Conservation (phyloP, 2,797 vertebrate species). For the Pseudochromis fuscus region DNA sequence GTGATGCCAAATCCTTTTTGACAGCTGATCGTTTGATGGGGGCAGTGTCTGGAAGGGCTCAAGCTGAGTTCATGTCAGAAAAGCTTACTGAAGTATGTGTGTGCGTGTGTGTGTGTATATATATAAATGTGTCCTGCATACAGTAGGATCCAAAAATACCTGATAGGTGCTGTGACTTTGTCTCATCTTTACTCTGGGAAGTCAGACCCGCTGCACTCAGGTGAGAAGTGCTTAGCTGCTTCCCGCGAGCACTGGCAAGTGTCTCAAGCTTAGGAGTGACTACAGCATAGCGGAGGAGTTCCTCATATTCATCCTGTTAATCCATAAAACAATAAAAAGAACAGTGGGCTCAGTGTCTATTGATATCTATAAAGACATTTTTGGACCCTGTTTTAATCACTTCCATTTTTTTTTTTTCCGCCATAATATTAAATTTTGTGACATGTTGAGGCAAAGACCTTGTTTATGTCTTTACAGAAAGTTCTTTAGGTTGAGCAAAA, state of each 20-base stretch:
- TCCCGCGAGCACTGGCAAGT: constrained; percentile 52
- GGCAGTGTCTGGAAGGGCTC: constrained; percentile 36
- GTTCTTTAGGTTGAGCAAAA: neutral
- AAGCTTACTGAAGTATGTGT: constrained; percentile 44
- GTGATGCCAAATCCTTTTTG: constrained; percentile 59
- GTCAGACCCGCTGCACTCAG: constrained; percentile 57
- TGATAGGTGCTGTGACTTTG: constrained; percentile 63
- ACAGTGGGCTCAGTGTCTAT: neutral
- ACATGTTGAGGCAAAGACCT: neutral
- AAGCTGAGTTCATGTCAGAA: constrained; percentile 53
- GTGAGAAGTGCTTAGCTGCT: constrained; percentile 70
- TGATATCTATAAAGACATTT: too few relatives aligned
- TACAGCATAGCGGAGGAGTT: constrained; percentile 89
- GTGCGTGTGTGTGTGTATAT: constrained; percentile 7
- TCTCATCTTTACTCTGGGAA: constrained; percentile 67
- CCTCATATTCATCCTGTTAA: constrained; percentile 92
- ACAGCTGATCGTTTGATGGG: constrained; percentile 58
- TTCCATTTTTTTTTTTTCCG: too few relatives aligned
- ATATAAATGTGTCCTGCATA: constrained; percentile 14
- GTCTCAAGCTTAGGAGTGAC: constrained; percentile 87
- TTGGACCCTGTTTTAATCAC: too few relatives aligned
- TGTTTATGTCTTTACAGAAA: neutral
- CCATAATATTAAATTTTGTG: neutral
- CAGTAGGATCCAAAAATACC: constrained; percentile 72
- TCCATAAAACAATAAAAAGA: constrained; percentile 25